Percentiles rank a stretch among this genome's conserved stretches.
phyloP scores from a whole-genome alignment of 2,113 vertebrate genomes.

The Odontesthes bonariensis region DNA sequence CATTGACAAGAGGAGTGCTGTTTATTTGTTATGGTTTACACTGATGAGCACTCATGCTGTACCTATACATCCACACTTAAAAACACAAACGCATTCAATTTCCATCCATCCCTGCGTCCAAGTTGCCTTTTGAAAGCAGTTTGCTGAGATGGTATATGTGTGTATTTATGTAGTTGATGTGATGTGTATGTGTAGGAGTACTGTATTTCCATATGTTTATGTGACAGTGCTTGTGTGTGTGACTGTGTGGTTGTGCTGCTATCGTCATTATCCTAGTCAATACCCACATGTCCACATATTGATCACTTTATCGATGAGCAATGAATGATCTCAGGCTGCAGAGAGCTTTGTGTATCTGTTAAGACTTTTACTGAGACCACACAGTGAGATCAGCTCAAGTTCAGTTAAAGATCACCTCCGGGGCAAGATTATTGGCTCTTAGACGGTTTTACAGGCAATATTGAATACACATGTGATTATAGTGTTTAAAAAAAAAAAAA shows the following conservation, averaged over 20 bases:
- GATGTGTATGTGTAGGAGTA: slow-evolving; percentile 17
- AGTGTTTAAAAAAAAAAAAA: slow-evolving; percentile 53
- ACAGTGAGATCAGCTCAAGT: slow-evolving; percentile 69
- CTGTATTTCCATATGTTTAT: slow-evolving; percentile 49
- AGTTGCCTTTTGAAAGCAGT: slow-evolving; percentile 49
- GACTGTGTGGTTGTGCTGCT: slow-evolving; percentile 55
- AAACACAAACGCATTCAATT: slow-evolving; percentile 26
- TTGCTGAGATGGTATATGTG: slow-evolving; percentile 18
- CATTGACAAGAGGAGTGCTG: slow-evolving; percentile 50
- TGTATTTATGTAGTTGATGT: slow-evolving; percentile 10
- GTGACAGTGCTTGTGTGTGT: slow-evolving; percentile 2
- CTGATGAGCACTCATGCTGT: slow-evolving; percentile 1
- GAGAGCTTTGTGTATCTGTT: slow-evolving; percentile 74
- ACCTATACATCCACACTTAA: slow-evolving; percentile 15
- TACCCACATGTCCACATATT: slow-evolving; percentile 77
- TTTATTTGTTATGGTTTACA: slow-evolving; percentile 69
- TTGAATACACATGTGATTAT: slow-evolving; percentile 58
- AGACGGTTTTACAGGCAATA: slow-evolving; percentile 56
- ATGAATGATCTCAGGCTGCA: slow-evolving; percentile 72
- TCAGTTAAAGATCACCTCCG: slow-evolving; percentile 73
- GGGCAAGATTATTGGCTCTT: slow-evolving; percentile 73
- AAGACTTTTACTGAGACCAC: slow-evolving; percentile 74
- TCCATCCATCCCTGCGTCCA: slow-evolving; percentile 43
- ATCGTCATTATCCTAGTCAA: slow-evolving; percentile 81
- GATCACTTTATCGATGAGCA: slow-evolving; percentile 76